These are phyloP conservation scores for Ditula angustiorana DNA, from an alignment of 2,888 invertebrate species.

Conservation along the genomic window DNA sequence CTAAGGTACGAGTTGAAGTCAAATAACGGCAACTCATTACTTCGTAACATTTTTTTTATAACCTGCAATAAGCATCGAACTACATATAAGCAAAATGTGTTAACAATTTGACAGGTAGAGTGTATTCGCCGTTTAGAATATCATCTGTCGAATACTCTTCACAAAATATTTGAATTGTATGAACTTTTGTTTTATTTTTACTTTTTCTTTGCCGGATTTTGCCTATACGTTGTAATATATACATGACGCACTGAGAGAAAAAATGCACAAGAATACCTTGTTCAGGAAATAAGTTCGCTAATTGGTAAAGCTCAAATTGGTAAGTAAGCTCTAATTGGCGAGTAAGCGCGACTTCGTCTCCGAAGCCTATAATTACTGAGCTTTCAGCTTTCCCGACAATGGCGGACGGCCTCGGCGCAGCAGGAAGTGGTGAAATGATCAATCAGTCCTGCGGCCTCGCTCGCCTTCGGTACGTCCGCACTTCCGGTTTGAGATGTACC, in stretches of 20 bases:
- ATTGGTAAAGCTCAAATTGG: not conserved
- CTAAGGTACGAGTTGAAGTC: too few species aligned
- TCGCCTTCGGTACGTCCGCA: slow-evolving; percentile 39
- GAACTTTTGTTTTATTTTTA: too few species aligned
- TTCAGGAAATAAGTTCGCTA: not conserved
- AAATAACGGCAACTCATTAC: too few species aligned
- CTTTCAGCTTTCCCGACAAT: slow-evolving; percentile 64
- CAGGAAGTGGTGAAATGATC: slow-evolving; percentile 78
- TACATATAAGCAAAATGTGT: too few species aligned
- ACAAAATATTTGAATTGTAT: too few species aligned
- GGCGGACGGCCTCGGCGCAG: slow-evolving; percentile 60
- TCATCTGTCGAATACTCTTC: too few species aligned
- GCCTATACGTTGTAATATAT: too few species aligned
- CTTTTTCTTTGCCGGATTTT: too few species aligned
- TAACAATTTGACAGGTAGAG: too few species aligned
- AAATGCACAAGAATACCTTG: not conserved
- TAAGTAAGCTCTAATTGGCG: slow-evolving; percentile 11
- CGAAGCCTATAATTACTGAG: slow-evolving; percentile 53
- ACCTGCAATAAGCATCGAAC: too few species aligned
- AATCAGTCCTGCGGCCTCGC: slow-evolving; percentile 63
- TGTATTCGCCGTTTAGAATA: too few species aligned
- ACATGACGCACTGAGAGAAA: not conserved
- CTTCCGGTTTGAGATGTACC: slow-evolving; percentile 35
- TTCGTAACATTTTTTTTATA: too few species aligned
- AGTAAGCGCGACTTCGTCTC: slow-evolving; percentile 16